Evolutionary conservation across 2,113 vertebrate species (phyloP), one percentile per base, ranked within the genome.

Genomic region (Mola mola): DNA sequence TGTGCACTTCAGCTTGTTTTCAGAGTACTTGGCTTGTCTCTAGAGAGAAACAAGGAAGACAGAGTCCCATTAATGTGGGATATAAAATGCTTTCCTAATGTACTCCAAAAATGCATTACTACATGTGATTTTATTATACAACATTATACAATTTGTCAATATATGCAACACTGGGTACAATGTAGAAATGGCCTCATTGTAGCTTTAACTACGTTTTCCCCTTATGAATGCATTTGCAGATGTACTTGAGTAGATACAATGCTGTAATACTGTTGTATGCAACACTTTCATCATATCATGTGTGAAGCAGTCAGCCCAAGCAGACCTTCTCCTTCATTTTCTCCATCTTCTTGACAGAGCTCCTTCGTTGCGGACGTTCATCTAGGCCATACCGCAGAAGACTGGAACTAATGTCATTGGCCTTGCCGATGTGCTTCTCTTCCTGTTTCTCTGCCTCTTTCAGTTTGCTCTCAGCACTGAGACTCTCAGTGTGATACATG

Each of bases 361-460:
- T 98, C 37, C 96, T 93, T 34, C 97, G 92, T 87, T 95, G 96
- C 0, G 95, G 94, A 58, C 96, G 89, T 63, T 99, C 97, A 60
- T 99, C 97, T 0, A 95, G 94, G 70, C 95, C 96, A 0, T 96
- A 94, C 3, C 96, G 92, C 55, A 98, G 90, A 40, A 98, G 90
- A 77, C 94, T 92, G 72, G 93, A 89, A 0, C 93, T 92, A 26
- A 95, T 92, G 74, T 99, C 97, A 4, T 94, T 95, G 0, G 92
- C 89, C 75, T 96, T 98, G 79, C 96, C 95, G 59, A 96, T 96
- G 84, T 99, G 96, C 79, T 97, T 98, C 58, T 98, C 97, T 13
- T 99, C 96, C 91, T 98, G 97, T 76, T 97, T 99, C 88, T 99
- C 96, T 0, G 97, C 97, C 69, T 99, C 97, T 78, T 98, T 99